Evolutionary conservation across 2,888 invertebrate species (phyloP).

Genomic region (Campoplex capitator): DNA sequence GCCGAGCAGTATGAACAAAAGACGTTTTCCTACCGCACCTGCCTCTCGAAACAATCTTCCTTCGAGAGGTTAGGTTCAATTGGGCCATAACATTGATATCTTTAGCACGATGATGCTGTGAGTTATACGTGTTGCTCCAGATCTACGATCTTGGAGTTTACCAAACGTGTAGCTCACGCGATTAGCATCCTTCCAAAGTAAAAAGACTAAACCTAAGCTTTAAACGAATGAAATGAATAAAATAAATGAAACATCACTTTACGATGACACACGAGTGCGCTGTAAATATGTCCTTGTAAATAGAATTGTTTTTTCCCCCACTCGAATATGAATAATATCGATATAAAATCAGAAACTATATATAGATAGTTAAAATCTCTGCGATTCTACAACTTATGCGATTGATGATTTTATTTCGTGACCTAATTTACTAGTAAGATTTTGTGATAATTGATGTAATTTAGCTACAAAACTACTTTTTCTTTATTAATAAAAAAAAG

Average conservation of each 20-base stretch:
- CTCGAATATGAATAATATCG: conserved; percentile 24
- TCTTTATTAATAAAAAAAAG: conserved; percentile 49
- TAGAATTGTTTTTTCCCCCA: conserved; percentile 63
- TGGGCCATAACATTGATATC: conserved; percentile 46
- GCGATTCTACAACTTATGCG: conserved; percentile 56
- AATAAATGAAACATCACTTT: conserved; percentile 58
- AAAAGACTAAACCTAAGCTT: conserved; percentile 73
- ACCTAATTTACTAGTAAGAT: conserved; percentile 76
- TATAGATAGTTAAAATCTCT: conserved; percentile 39
- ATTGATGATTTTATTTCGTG: conserved; percentile 72
- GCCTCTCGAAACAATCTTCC: conserved; percentile 29
- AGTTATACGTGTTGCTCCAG: conserved; percentile 42
- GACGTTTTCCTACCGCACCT: conserved; percentile 28
- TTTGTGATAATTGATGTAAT: conserved; percentile 81
- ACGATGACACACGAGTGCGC: conserved; percentile 48
- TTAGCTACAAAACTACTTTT: conserved; percentile 71
- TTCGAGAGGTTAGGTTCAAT: conserved; percentile 34
- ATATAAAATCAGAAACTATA: conserved; percentile 32
- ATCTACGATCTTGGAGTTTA: conserved; percentile 15
- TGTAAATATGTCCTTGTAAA: conserved; percentile 77
- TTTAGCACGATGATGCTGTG: conserved; percentile 26
- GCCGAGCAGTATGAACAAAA: conserved; percentile 3
- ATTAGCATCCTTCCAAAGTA: conserved; percentile 73
- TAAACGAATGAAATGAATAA: conserved; percentile 65
- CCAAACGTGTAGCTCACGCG: conserved; percentile 38